phyloP scores from a whole-genome alignment of 2,888 invertebrate species.

The Acrobasis consociella region DNA sequence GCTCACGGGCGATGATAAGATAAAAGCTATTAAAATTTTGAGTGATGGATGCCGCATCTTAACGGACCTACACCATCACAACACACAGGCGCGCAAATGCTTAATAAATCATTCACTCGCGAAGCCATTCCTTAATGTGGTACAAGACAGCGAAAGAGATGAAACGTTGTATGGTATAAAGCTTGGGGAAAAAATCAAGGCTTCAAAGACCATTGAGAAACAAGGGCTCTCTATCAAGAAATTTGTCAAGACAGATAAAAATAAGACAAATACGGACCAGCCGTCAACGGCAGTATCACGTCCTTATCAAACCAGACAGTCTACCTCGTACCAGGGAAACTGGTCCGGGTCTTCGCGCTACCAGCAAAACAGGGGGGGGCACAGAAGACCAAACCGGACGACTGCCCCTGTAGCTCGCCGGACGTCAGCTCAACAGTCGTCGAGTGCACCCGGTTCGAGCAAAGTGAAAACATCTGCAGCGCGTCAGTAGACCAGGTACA shows the following conservation, averaged over 20 bases:
- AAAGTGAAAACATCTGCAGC: neutral
- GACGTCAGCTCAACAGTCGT: neutral
- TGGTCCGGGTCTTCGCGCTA: slow-evolving; percentile 32
- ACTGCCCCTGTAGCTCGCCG: slow-evolving; percentile 1
- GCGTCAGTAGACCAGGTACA: too few species aligned
- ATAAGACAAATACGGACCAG: neutral
- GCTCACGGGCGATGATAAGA: too few species aligned
- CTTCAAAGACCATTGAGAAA: slow-evolving; percentile 30
- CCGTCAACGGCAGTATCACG: neutral
- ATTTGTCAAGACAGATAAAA: neutral
- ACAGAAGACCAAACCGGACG: slow-evolving; percentile 8
- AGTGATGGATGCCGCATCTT: slow-evolving; percentile 30
- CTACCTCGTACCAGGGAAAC: slow-evolving; percentile 30
- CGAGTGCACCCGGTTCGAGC: neutral
- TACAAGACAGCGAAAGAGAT: slow-evolving; percentile 27
- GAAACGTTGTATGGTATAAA: too few species aligned
- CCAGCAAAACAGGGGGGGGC: slow-evolving; percentile 31
- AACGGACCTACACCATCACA: slow-evolving; percentile 23
- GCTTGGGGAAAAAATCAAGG: slow-evolving; percentile 34
- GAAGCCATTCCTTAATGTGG: slow-evolving; percentile 23
- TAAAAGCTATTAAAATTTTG: slow-evolving; percentile 2
- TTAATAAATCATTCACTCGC: slow-evolving; percentile 21
- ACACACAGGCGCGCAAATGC: slow-evolving; percentile 24
- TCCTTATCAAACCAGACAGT: neutral
- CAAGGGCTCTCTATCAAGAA: slow-evolving; percentile 30